Evolutionary conservation across 2,888 invertebrate species (phyloP).

Genomic region (Nezara viridula): DNA sequence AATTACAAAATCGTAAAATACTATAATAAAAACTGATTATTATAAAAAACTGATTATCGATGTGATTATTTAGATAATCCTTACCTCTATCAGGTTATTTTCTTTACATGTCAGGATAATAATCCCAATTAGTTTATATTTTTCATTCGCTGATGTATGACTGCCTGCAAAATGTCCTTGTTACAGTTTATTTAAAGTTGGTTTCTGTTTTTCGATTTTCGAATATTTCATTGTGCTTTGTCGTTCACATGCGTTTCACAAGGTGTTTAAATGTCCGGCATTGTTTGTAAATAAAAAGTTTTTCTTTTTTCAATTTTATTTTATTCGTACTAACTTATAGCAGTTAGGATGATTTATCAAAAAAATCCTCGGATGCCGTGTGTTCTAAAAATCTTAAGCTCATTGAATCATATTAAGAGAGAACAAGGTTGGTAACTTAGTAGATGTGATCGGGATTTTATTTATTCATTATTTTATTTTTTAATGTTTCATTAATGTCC

Average conservation of each 20-base stretch:
- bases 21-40: no score
- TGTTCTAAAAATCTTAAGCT: constrained; percentile 9
- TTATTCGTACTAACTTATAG: not conserved
- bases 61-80: no score
- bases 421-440: not conserved
- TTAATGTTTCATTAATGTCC: not conserved
- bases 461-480: not conserved
- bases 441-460: not conserved
- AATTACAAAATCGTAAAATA: no score
- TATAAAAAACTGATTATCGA: no score
- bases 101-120: no score
- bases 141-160: no score
- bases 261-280: not conserved
- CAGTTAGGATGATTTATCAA: not conserved
- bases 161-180: no score
- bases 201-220: not conserved
- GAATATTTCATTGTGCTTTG: not conserved
- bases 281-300: not conserved
- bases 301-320: not conserved
- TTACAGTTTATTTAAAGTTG: no score
- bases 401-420: not conserved
- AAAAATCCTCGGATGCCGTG: not conserved
- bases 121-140: no score
- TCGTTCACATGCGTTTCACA: not conserved
- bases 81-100: no score